Evolutionary conservation across 2,888 invertebrate genomes (phyloP).

Genomic region (Netelia fuscicornis): DNA sequence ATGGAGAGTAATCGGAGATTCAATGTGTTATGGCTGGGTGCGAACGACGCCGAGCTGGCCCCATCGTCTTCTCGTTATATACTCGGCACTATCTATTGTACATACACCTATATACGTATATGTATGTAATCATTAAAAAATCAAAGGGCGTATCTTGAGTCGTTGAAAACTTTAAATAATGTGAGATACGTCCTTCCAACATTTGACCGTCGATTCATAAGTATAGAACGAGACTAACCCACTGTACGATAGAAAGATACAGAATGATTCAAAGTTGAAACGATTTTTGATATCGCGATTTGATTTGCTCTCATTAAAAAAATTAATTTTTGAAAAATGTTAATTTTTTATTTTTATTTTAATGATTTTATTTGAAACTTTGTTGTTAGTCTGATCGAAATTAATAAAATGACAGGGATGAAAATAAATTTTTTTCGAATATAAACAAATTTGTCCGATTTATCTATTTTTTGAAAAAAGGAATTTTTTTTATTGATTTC

Average conservation of each 20-base stretch:
- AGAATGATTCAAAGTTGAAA: no score
- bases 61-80: constrained; percentile 19
- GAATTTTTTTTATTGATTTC: no score
- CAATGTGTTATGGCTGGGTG: constrained; percentile 60
- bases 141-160: neutral
- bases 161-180: neutral
- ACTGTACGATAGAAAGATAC: constrained; percentile 27
- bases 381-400: no score
- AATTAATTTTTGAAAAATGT: no score
- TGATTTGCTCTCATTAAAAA: no score
- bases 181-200: constrained; percentile 1
- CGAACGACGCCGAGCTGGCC: constrained; percentile 43
- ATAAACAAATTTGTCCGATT: no score
- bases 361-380: no score
- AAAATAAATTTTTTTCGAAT: no score
- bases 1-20: constrained; percentile 67
- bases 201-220: neutral
- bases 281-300: no score
- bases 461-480: no score
- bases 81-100: constrained; percentile 30
- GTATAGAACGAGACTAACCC: constrained; percentile 11
- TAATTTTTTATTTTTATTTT: no score
- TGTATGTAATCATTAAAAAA: constrained; percentile 1
- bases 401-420: no score
- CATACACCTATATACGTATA: neutral